These are phyloP conservation scores for Cochlearius cochlearius DNA, from an alignment of 2,113 vertebrate genomes.

Conservation along the genomic window DNA sequence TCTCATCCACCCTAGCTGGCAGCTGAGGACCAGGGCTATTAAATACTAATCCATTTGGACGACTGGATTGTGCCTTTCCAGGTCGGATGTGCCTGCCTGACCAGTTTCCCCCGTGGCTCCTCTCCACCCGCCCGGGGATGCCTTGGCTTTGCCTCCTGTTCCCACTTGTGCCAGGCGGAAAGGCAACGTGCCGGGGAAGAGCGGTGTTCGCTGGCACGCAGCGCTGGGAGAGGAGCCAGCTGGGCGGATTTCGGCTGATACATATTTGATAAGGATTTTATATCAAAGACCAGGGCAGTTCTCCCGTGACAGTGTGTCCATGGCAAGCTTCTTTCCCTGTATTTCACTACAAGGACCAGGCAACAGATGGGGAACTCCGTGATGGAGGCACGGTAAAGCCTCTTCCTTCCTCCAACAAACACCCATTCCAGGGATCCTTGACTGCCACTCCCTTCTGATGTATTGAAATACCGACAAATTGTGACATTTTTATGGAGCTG, in stretches of 20 bases:
- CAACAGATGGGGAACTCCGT: not conserved
- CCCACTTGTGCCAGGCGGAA: not conserved
- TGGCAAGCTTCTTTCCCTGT: not conserved
- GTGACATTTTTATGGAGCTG: not conserved
- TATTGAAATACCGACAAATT: not conserved
- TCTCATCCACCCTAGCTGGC: not conserved
- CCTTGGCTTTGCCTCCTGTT: not conserved
- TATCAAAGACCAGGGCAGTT: not conserved
- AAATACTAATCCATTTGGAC: not conserved
- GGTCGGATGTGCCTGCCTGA: not conserved
- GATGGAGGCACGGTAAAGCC: not conserved
- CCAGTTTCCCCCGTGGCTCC: not conserved
- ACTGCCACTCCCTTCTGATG: not conserved
- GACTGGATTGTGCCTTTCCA: not conserved
- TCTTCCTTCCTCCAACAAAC: not conserved
- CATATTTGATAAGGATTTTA: not conserved
- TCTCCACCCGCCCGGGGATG: not conserved
- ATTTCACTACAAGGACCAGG: not conserved
- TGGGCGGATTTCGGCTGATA: not conserved
- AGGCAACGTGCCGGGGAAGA: fast-evolving
- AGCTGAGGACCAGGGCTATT: not conserved
- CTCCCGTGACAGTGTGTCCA: fast-evolving
- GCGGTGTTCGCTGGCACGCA: not conserved
- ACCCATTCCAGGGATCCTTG: not conserved
- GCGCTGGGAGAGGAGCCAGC: not conserved